These are phyloP conservation scores for Excalfactoria chinensis DNA, from an alignment of 2,113 vertebrate genomes.

Conservation along the genomic window DNA sequence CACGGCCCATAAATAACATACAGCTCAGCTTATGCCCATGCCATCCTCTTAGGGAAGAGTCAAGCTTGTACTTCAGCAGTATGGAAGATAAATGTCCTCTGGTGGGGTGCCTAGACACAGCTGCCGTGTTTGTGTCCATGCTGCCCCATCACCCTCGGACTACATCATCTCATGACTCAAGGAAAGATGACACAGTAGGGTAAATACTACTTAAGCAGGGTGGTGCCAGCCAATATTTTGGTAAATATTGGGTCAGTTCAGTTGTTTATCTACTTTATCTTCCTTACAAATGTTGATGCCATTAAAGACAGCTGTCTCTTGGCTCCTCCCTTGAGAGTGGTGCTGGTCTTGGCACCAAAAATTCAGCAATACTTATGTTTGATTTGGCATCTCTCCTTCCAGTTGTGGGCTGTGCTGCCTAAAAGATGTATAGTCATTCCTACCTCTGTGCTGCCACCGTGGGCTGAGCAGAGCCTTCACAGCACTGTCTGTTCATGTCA, in stretches of 20 bases:
- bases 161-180: conserved; percentile 14
- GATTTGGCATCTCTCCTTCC: conserved; percentile 5
- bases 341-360: conserved; percentile 23
- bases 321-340: conserved; percentile 1
- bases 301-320: conserved; percentile 33
- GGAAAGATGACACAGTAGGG: not conserved
- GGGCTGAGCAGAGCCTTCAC: not conserved
- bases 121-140: not conserved
- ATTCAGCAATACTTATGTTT: conserved; percentile 15
- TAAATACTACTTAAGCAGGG: conserved; percentile 21
- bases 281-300: not conserved
- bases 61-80: not conserved
- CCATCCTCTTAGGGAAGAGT: not conserved
- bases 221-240: not conserved
- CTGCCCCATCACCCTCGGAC: not conserved
- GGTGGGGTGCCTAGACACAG: not conserved
- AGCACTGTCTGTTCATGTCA: not conserved
- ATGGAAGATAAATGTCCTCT: not conserved
- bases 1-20: not conserved
- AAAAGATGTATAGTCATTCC: not conserved
- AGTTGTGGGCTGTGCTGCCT: not conserved
- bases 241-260: conserved; percentile 15
- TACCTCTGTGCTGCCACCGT: not conserved
- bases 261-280: conserved; percentile 45
- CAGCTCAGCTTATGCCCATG: not conserved